Base-by-base conservation (phyloP, 2,113 vertebrate genomes). In the Spizaetus ornatus region DNA sequence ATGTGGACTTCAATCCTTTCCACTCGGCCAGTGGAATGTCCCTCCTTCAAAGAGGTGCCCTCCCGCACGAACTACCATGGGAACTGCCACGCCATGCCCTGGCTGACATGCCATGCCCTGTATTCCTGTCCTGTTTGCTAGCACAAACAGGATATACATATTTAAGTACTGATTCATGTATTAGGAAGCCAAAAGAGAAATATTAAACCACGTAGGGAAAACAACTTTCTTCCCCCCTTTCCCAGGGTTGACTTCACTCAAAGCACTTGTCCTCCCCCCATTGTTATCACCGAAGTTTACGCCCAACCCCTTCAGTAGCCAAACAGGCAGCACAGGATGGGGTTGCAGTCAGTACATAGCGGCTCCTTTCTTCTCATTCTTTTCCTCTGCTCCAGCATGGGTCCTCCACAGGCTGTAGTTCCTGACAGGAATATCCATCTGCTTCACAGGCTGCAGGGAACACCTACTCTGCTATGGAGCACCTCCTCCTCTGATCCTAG, bases 271-370 rank as follows among this genome's bases (percentile, higher is more conserved):
- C 45, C 22, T 65, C 10, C 29, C 18, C 38, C 16, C n/a, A 6
- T 6, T 65, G 15, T 26, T 82, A 27, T 16, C 66, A 56, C 45
- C 15, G 3, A 34, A 76, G 29, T 16, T 56, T 45, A 21, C 11
- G 9, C 5, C 70, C 56, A 34, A 43, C 8, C 34, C 16, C 29
- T 21, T 43, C 59, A 11, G 9, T 52, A 26, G 3, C 3, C 6
- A 31, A 71, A 6, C 19, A 42, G 29, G 38, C 50, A 56, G 40
- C 0, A 7, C 40, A 90, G 62, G 56, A 9, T 25, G 4, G 19
- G 36, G 32, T 0, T 80, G n/a, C 32, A 50, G 5, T 11, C 40
- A 31, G 22, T 31, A 29, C 1, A 2, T 0, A 7, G 45, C 4
- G 3, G 27, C 4, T 58, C 19, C 52, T 77, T 84, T 42, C 29